Conservation (phyloP, 1,140 invertebrate species). For the Brachionus koreanus region DNA sequence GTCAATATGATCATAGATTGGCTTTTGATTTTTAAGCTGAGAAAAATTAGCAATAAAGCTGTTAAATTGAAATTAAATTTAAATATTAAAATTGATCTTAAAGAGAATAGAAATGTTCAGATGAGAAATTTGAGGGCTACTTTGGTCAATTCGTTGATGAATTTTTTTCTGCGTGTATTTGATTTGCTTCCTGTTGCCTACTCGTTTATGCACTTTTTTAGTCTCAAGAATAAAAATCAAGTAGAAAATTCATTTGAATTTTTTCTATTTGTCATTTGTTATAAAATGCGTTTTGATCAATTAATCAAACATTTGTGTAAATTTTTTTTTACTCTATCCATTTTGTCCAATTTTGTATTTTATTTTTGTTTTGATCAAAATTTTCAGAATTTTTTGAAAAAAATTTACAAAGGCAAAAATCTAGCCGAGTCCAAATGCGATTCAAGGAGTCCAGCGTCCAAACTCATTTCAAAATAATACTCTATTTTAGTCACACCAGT, state of each 20-base stretch:
- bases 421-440: not conserved
- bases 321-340: not conserved
- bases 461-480: no score
- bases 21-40: not conserved
- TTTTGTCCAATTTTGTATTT: not conserved
- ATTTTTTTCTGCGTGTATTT: not conserved
- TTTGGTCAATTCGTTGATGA: not conserved
- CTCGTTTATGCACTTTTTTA: not conserved
- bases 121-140: not conserved
- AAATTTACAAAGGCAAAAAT: not conserved
- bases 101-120: not conserved
- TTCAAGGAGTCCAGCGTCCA: no score
- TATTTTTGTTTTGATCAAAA: conserved; percentile 10
- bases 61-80: not conserved
- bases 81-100: not conserved
- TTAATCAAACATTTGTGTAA: not conserved
- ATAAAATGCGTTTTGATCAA: not conserved
- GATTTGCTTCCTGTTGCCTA: not conserved
- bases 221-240: not conserved
- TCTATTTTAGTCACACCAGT: no score
- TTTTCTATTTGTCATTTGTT: not conserved
- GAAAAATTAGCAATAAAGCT: not conserved
- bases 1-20: not conserved
- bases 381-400: not conserved
- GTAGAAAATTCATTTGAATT: not conserved